These are phyloP conservation scores for Pristionchus maxplancki DNA, from an alignment of 2,888 invertebrate genomes.

Conservation along the genomic window DNA sequence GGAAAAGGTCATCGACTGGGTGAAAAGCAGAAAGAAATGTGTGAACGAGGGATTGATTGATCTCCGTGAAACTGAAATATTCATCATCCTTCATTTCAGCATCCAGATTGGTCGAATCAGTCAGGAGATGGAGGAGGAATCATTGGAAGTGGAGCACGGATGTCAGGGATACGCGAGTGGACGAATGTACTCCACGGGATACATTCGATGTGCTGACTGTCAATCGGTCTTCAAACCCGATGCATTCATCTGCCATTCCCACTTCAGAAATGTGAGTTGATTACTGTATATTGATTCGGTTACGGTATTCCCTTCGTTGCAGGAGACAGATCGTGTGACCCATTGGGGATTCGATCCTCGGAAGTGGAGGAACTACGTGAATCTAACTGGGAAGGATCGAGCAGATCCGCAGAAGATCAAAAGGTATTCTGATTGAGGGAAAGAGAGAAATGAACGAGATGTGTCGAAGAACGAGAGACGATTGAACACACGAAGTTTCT, in stretches of 20 bases:
- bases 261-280: not conserved
- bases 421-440: not conserved
- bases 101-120: not conserved
- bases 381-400: not conserved
- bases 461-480: not conserved
- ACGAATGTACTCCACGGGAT: not conserved
- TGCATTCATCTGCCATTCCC: conserved; percentile 17
- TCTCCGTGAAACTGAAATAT: not conserved
- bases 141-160: not conserved
- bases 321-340: not conserved
- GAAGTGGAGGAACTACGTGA: conserved; percentile 12
- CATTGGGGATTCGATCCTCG: conserved; percentile 38
- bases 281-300: not conserved
- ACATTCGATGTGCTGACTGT: conserved; percentile 11
- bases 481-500: not conserved
- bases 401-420: not conserved
- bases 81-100: not conserved
- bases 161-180: conserved; percentile 12
- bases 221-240: not conserved
- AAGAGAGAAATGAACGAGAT: not conserved
- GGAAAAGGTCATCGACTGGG: not conserved
- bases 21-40: not conserved
- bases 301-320: not conserved
- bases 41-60: not conserved
- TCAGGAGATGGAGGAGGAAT: not conserved